phyloP scores from a whole-genome alignment of 2,888 invertebrate species.

The Anoncus sp. region DNA sequence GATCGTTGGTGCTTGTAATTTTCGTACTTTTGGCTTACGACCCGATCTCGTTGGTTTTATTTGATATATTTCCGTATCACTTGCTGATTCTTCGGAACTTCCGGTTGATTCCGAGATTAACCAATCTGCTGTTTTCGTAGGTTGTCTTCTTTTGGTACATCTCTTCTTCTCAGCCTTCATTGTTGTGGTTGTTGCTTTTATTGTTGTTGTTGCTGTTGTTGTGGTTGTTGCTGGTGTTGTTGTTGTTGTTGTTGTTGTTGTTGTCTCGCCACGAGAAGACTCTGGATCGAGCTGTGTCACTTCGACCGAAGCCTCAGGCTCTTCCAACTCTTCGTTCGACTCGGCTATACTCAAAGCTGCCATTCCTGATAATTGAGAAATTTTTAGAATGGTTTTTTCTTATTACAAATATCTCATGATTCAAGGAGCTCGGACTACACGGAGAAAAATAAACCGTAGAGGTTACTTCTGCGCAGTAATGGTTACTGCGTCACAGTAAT shows the following conservation, averaged over 20 bases:
- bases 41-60: slow-evolving; percentile 83
- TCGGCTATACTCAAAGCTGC: slow-evolving; percentile 47
- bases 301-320: slow-evolving; percentile 4
- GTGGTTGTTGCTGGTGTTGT: too few relatives aligned
- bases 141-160: neutral
- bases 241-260: too few relatives aligned
- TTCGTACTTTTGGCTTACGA: slow-evolving; percentile 80
- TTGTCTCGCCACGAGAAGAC: too few relatives aligned
- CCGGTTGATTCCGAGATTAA: slow-evolving; percentile 1
- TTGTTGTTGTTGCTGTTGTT: too few relatives aligned
- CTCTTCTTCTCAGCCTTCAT: slow-evolving; percentile 33
- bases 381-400: too few relatives aligned
- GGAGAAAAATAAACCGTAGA: too few relatives aligned
- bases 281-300: too few relatives aligned
- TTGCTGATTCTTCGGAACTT: slow-evolving; percentile 39
- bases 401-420: too few relatives aligned
- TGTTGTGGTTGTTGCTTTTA: slow-evolving; percentile 11
- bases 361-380: slow-evolving; percentile 24
- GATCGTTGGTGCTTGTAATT: slow-evolving; percentile 73
- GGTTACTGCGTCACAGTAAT: too few relatives aligned
- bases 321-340: slow-evolving; percentile 42
- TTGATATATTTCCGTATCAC: slow-evolving; percentile 75
- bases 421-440: too few relatives aligned
- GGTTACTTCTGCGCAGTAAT: too few relatives aligned
- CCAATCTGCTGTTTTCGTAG: neutral